Conservation (phyloP, 2,888 invertebrate genomes). For the Scrobipalpa costella region DNA sequence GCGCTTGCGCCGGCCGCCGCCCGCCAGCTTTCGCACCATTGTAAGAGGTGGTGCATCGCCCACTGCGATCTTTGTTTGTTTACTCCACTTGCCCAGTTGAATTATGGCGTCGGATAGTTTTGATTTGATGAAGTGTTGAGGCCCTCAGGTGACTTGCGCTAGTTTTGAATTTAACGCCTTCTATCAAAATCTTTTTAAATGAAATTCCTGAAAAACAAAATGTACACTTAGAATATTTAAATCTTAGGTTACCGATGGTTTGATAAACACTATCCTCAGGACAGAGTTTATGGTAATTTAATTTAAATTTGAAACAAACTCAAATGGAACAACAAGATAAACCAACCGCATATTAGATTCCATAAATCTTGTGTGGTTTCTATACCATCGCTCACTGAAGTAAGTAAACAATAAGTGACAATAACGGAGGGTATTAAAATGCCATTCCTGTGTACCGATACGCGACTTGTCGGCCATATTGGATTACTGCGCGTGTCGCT, state of each 20-base stretch:
- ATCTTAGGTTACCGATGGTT: too few relatives aligned
- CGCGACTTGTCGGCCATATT: conserved; percentile 72
- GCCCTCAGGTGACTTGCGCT: background rate
- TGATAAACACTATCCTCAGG: too few relatives aligned
- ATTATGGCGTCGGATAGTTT: conserved; percentile 42
- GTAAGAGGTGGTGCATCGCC: conserved; percentile 70
- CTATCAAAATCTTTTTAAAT: too few relatives aligned
- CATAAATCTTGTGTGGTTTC: conserved; percentile 23
- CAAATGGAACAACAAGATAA: background rate
- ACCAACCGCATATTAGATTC: background rate
- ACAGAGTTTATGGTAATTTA: too few relatives aligned
- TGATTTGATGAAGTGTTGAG: conserved; percentile 16
- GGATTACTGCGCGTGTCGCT: conserved; percentile 79
- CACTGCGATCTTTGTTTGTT: conserved; percentile 74
- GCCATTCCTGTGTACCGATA: conserved; percentile 76
- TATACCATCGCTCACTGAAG: conserved; percentile 47
- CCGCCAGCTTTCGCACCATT: conserved; percentile 80
- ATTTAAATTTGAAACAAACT: background rate
- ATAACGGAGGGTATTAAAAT: conserved; percentile 75
- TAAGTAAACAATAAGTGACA: conserved; percentile 78
- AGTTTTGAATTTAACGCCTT: background rate
- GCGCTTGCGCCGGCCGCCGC: conserved; percentile 51
- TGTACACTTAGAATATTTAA: background rate
- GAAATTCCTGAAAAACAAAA: too few relatives aligned
- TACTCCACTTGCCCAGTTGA: conserved; percentile 58